These are phyloP conservation scores for Chalcosyrphus nemorum DNA, from an alignment of 2,888 invertebrate genomes.

Conservation along the genomic window DNA sequence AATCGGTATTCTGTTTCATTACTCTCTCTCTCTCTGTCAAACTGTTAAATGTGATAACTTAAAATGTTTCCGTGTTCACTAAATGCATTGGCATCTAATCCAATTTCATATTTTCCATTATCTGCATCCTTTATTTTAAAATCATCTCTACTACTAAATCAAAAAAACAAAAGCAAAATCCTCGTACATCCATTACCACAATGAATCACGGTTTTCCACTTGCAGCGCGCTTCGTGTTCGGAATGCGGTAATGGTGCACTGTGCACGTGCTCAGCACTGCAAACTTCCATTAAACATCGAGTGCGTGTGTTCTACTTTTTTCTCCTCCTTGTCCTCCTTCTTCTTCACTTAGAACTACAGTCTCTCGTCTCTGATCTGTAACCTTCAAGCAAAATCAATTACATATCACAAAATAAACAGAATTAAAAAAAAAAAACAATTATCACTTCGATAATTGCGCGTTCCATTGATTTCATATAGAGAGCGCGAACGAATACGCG, in stretches of 20 bases:
- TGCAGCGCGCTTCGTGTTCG: not conserved
- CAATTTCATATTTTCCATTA: not conserved
- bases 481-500: not conserved
- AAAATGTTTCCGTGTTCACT: not conserved
- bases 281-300: not conserved
- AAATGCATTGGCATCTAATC: not conserved
- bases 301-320: slow-evolving; percentile 14
- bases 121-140: not conserved
- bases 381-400: slow-evolving; percentile 2
- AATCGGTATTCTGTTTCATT: too few species aligned
- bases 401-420: not conserved
- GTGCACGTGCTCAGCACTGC: not conserved
- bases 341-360: not conserved
- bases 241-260: not conserved
- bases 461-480: not conserved
- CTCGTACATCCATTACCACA: not conserved
- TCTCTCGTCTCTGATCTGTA: not conserved
- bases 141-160: not conserved
- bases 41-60: not conserved
- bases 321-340: not conserved
- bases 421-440: not conserved
- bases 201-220: slow-evolving; percentile 12
- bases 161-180: not conserved
- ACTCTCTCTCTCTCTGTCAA: too few species aligned
- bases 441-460: not conserved